A percentile compares a stretch with the other conserved stretches of the same genome.
phyloP scores from a whole-genome alignment of 2,797 vertebrate species.

The Dipus sagitta region DNA sequence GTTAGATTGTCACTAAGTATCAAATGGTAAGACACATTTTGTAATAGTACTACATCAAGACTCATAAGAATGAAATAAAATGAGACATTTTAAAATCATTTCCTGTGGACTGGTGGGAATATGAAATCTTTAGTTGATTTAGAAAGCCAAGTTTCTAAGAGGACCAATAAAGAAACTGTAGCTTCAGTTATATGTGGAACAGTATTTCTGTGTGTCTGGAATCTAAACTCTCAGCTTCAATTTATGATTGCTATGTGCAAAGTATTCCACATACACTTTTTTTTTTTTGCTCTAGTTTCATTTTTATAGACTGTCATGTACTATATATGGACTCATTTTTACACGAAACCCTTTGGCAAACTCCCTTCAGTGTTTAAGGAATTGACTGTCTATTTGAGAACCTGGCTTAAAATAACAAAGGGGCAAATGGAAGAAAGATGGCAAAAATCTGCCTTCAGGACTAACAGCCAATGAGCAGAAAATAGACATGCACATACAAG shows the following conservation, averaged over 20 bases:
- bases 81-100: conserved; percentile 52
- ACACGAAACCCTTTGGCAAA: conserved; percentile 75
- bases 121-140: conserved; percentile 48
- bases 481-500: conserved; percentile 58
- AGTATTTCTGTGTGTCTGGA: conserved; percentile 51
- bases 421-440: conserved; percentile 74
- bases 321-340: conserved; percentile 80
- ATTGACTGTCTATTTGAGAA: conserved; percentile 80
- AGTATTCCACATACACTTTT: conserved; percentile 46
- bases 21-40: not conserved
- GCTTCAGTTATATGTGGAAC: conserved; percentile 41
- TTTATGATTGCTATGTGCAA: conserved; percentile 70
- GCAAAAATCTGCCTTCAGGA: conserved; percentile 73
- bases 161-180: conserved; percentile 28
- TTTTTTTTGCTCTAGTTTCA: conserved; percentile 70
- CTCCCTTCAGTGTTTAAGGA: conserved; percentile 63
- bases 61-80: conserved; percentile 50
- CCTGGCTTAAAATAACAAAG: conserved; percentile 78
- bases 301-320: conserved; percentile 71
- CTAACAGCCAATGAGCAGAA: conserved; percentile 67
- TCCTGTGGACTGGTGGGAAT: conserved; percentile 13
- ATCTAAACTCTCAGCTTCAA: not conserved
- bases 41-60: not conserved
- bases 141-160: conserved; percentile 43
- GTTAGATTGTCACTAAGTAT: conserved; percentile 23